phyloP scores from a whole-genome alignment of 2,113 vertebrate genomes.

The Heliornis fulica region DNA sequence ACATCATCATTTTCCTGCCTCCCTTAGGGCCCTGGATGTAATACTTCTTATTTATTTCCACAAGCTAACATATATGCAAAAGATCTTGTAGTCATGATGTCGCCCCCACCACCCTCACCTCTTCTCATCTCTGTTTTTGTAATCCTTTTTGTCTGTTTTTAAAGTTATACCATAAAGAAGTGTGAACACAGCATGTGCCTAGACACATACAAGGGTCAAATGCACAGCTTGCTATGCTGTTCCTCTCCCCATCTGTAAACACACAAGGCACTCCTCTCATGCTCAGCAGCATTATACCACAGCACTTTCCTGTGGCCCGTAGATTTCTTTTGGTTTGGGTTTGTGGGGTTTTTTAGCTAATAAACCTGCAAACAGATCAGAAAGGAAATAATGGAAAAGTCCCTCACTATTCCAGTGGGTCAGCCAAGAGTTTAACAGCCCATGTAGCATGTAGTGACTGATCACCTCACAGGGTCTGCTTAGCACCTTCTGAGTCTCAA shows the following conservation, averaged over 20 bases:
- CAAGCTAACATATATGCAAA: slow-evolving; percentile 49
- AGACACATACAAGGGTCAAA: slow-evolving; percentile 2
- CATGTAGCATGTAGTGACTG: not conserved
- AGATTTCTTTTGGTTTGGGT: no score
- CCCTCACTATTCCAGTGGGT: not conserved
- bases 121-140: not conserved
- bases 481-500: not conserved
- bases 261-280: not conserved
- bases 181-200: not conserved
- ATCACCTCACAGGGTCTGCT: not conserved
- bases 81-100: slow-evolving; percentile 10
- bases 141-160: slow-evolving; percentile 18
- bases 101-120: not conserved
- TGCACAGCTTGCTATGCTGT: not conserved
- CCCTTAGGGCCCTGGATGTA: slow-evolving; percentile 44
- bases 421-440: not conserved
- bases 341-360: not conserved
- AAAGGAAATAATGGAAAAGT: slow-evolving; percentile 3
- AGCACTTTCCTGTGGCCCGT: not conserved
- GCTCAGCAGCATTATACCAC: not conserved
- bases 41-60: slow-evolving; percentile 65
- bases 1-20: slow-evolving; percentile 49
- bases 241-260: not conserved
- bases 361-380: slow-evolving; percentile 3
- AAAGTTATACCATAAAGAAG: slow-evolving; percentile 1